A percentile compares a stretch with the other conserved stretches of the same genome.
Conservation (phyloP, 2,113 vertebrate genomes). For the Fulmarus glacialis region DNA sequence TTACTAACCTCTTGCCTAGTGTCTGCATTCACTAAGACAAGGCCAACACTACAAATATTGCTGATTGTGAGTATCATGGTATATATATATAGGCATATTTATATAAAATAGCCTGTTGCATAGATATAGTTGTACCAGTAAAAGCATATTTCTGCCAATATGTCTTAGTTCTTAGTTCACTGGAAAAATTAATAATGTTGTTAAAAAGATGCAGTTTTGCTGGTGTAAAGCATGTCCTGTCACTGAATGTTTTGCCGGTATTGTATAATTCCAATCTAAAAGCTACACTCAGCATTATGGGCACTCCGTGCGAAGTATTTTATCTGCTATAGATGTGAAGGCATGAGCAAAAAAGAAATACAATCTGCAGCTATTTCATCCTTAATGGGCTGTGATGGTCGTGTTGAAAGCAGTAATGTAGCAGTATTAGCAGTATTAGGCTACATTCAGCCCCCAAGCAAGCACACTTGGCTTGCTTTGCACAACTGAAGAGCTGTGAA, state of each 20-base stretch:
- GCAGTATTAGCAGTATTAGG: background rate
- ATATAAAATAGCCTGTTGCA: background rate
- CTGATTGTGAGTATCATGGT: background rate
- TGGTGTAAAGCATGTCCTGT: background rate
- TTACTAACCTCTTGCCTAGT: background rate
- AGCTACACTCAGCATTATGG: background rate
- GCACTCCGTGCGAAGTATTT: background rate
- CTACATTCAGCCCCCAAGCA: background rate
- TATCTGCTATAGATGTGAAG: background rate
- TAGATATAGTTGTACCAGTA: background rate
- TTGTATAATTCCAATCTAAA: background rate
- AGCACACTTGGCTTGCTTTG: background rate
- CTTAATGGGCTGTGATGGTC: background rate
- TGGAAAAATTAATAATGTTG: background rate
- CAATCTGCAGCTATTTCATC: background rate
- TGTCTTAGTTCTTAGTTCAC: background rate
- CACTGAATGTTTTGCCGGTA: background rate
- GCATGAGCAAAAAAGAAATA: background rate
- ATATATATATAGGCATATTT: background rate
- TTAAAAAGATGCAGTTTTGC: background rate
- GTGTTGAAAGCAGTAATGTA: background rate
- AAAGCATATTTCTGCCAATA: background rate
- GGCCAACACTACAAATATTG: background rate
- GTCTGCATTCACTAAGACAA: background rate
- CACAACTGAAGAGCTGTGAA: background rate